Percentiles rank a stretch among this genome's conserved stretches.
Evolutionary conservation across 92 coral and sea anemone species (phyloP).

Genomic region (Meandrina meandrites): DNA sequence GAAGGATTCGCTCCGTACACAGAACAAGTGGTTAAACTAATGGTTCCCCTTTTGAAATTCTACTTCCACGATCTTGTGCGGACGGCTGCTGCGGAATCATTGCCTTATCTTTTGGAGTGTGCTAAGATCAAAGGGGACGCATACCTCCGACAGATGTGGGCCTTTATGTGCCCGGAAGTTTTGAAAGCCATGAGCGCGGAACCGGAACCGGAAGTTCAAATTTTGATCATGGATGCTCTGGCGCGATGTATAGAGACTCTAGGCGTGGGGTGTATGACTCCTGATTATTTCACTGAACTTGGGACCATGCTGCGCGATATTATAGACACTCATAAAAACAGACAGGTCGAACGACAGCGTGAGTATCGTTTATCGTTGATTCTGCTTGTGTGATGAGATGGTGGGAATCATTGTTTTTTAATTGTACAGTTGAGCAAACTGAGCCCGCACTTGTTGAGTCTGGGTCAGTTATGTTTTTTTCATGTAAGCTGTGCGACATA

Average conservation of each 20-base stretch:
- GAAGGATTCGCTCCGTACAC: slow-evolving; percentile 95
- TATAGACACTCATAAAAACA: slow-evolving; percentile 79
- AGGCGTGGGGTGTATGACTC: slow-evolving; percentile 87
- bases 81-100: slow-evolving; percentile 95
- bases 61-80: slow-evolving; percentile 99
- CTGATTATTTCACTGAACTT: slow-evolving; percentile 77
- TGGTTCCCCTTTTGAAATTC: slow-evolving; percentile 94
- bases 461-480: background rate
- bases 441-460: background rate
- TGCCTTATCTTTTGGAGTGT: slow-evolving; percentile 88
- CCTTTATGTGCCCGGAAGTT: slow-evolving; percentile 88
- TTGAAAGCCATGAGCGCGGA: slow-evolving; percentile 88
- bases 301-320: slow-evolving; percentile 82
- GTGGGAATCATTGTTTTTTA: background rate
- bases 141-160: slow-evolving; percentile 97
- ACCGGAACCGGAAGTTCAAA: slow-evolving; percentile 97
- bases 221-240: slow-evolving; percentile 87
- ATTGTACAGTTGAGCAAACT: background rate
- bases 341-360: slow-evolving; percentile 95
- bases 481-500: background rate
- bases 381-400: background rate
- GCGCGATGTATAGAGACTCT: slow-evolving; percentile 97
- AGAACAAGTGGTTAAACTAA: slow-evolving; percentile 88
- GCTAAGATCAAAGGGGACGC: slow-evolving; percentile 93
- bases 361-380: slow-evolving; percentile 35